Evolutionary conservation across 1,140 invertebrate species (phyloP).

Genomic region (Drosophila suzukii): DNA sequence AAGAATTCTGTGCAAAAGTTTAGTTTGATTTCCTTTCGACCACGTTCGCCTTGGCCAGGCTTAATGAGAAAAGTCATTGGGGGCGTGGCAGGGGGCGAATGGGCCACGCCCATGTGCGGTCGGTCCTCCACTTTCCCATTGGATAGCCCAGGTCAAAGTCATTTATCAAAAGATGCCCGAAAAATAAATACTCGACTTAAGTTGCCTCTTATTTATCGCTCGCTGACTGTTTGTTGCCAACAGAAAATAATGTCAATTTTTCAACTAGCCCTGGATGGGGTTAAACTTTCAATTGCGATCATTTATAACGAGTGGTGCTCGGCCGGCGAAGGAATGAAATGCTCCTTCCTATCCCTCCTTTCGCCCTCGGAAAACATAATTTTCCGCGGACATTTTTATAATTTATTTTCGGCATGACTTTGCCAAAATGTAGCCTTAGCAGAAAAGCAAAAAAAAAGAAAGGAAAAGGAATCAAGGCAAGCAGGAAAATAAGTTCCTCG

Average conservation of each 20-base stretch:
- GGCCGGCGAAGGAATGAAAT: constrained; percentile 13
- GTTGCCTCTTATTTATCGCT: constrained; percentile 69
- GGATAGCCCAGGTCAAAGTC: constrained; percentile 55
- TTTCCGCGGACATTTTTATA: constrained; percentile 43
- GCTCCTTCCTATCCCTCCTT: constrained; percentile 2
- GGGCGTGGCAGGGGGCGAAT: constrained; percentile 34
- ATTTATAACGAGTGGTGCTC: constrained; percentile 40
- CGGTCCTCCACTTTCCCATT: constrained; percentile 9
- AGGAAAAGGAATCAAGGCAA: constrained; percentile 8
- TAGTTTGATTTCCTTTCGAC: constrained; percentile 70
- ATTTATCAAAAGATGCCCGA: constrained; percentile 68
- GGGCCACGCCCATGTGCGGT: constrained; percentile 41
- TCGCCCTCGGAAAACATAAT: constrained; percentile 31
- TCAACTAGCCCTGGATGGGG: constrained; percentile 53
- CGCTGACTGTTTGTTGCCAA: constrained; percentile 37
- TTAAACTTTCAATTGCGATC: constrained; percentile 76
- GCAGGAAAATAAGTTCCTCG: constrained; percentile 21
- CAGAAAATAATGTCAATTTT: constrained; percentile 70
- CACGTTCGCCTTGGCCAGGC: constrained; percentile 54
- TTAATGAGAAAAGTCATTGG: constrained; percentile 79
- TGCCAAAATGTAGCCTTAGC: constrained; percentile 34
- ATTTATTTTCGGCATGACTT: constrained; percentile 68
- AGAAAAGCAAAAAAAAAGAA: constrained; percentile 2
- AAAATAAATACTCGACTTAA: constrained; percentile 67
- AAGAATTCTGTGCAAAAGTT: constrained; percentile 50